Evolutionary conservation across 2,797 vertebrate genomes (phyloP), one percentile per base, ranked within the genome.

Genomic region (Iguana delicatissima): DNA sequence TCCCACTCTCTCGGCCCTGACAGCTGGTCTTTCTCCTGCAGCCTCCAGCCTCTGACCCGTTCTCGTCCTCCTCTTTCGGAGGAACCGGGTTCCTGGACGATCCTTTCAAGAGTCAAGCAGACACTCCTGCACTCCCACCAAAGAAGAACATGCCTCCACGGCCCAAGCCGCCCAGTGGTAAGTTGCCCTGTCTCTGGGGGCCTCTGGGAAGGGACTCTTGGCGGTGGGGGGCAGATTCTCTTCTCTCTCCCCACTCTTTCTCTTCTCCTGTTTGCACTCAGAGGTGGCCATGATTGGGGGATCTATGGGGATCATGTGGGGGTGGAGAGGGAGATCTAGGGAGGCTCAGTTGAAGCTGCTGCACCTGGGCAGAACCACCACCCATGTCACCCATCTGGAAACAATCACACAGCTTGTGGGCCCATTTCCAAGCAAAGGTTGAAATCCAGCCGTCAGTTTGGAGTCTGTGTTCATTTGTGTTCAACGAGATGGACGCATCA

Each of bases 91-190:
- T 99, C 96, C 95, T 97, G 72, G 99, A 99, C 0, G 99, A 99
- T 93, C 98, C 98, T 88, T 99, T 99, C 97, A 98, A 97, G 97
- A 98, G 98, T 96, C 99, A 99, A 96, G 97, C 97, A 88, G 98
- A 99, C 95, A 99, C 98, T 10, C 99, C 99, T 6, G 99, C 98
- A 9, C 97, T 99, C 74, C 99, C 99, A 18, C 99, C 99, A 14
- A 99, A 99, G 97, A 99, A 99, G 96, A 98, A 97, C 72, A 96
- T 99, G 90, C 99, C 99, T 18, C 99, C 99, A 3, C 97, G 99
- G 89, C 99, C 99, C 95, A 99, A 99, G 95, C 99, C 98, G 62
- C 98, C 98, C 95, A 99, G 99, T 91, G 99, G 99, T 99, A 97
- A 98, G 99, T 97, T 95, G 4, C 29, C 55, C 26, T 52, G 9